Evolutionary conservation across 2,797 vertebrate genomes (phyloP), one percentile per base, ranked within the genome.

Genomic region (Rhinogobio ventralis): DNA sequence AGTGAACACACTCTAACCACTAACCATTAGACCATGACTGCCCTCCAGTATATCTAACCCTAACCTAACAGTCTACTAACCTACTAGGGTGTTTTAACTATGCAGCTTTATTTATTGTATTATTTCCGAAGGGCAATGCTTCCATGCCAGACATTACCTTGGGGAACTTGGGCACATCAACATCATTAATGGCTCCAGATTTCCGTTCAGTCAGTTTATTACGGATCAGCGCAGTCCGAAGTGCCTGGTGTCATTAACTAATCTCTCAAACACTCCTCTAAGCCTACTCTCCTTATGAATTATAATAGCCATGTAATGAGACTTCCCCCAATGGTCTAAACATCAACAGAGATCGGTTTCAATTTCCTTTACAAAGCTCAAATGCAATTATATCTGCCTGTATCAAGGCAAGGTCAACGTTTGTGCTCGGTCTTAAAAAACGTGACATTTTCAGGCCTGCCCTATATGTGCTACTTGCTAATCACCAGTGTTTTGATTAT

Each of bases 301-400:
- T 87, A 79, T 87, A 90, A 90, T 88, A 80, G 55, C 85, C 85
- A 80, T 89, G 81, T 90, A 89, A 90, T 89, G 81, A 87, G 86
- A 67, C 81, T 84, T 80, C 74, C 49, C 60, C 77, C 33, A 73
- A 60, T 84, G 67, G 68, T 75, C 84, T 57, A 77, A 89, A 88
- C 86, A 80, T 82, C 68, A 85, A 66, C 77, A 83, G 69, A 84
- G 66, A 83, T 75, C 83, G 36, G 64, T 87, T 90, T 87, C 49
- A 85, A 78, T 88, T 83, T 81, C 68, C 74, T 87, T 87, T 79
- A 79, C 72, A 75, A 82, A 85, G 83, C 81, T 85, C 85, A 57
- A 68, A 78, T 84, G 75, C 66, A 76, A 87, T 89, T 85, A 87
- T 72, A 55, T 69, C 81, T 74, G 20, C 15, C 14, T 69, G 53